phyloP scores from a whole-genome alignment of 2,797 vertebrate species.

The Sebastes nivosus region DNA sequence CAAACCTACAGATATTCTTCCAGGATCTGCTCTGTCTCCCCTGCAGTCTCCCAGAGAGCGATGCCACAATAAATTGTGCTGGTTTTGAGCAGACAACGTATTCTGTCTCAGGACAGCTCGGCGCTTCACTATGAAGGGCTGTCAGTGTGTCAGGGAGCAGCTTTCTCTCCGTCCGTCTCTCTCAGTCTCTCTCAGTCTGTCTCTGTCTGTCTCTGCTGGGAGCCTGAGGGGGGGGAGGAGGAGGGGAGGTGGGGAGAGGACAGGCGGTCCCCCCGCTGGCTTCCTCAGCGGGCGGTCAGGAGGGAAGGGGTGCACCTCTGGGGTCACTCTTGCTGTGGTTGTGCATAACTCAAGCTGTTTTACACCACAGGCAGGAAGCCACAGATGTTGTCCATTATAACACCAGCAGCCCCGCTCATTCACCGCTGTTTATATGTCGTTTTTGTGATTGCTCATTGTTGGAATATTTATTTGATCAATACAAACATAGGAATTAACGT shows the following conservation, averaged over 20 bases:
- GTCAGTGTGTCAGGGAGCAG: conserved; percentile 58
- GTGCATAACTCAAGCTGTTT: conserved; percentile 61
- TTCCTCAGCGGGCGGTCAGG: conserved; percentile 34
- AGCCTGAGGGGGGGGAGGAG: not conserved
- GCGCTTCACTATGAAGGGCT: conserved; percentile 59
- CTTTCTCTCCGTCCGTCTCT: conserved; percentile 31
- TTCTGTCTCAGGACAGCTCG: conserved; percentile 64
- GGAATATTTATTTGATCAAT: not conserved
- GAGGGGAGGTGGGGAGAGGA: not conserved
- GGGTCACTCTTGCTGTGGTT: conserved; percentile 53
- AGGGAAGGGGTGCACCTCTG: conserved; percentile 31
- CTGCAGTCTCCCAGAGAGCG: conserved; percentile 45
- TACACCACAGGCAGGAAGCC: conserved; percentile 32
- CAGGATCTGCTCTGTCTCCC: conserved; percentile 46
- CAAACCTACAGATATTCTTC: conserved; percentile 47
- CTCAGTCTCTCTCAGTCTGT: conserved; percentile 3
- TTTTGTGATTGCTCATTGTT: not conserved
- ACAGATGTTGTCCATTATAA: conserved; percentile 3
- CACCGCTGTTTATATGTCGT: not conserved
- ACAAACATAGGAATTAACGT: not conserved
- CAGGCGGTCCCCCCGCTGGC: not conserved
- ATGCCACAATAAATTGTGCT: conserved; percentile 53
- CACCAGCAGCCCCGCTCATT: conserved; percentile 4
- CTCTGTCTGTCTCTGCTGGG: not conserved
- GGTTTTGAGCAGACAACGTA: conserved; percentile 49